Percentiles rank a stretch among this genome's conserved stretches.
Evolutionary conservation across 2,797 vertebrate species (phyloP).

Genomic region (Pipistrellus nathusii): DNA sequence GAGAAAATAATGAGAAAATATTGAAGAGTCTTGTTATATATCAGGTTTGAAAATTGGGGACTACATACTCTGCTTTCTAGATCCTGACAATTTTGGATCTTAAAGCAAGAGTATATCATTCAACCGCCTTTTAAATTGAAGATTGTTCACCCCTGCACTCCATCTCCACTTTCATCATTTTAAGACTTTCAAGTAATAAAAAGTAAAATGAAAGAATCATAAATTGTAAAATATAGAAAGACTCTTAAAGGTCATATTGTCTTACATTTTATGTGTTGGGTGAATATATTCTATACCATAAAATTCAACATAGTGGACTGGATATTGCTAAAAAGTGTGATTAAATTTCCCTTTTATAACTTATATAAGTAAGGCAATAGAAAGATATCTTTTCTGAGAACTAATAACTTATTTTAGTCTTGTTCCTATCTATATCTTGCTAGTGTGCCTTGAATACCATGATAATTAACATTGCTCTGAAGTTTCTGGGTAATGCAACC

Average conservation of each 20-base stretch:
- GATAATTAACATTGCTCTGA: no score
- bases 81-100: slow-evolving; percentile 42
- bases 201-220: slow-evolving; percentile 65
- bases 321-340: slow-evolving; percentile 39
- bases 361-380: not conserved
- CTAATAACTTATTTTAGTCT: no score
- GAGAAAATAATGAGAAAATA: not conserved
- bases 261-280: slow-evolving; percentile 28
- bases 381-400: no score
- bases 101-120: slow-evolving; percentile 37
- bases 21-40: not conserved
- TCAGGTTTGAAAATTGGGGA: not conserved
- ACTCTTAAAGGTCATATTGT: slow-evolving; percentile 31
- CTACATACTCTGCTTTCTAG: not conserved
- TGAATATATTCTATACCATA: slow-evolving; percentile 39
- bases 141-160: not conserved
- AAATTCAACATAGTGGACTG: slow-evolving; percentile 17
- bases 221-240: slow-evolving; percentile 57
- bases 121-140: slow-evolving; percentile 36
- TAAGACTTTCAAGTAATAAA: slow-evolving; percentile 61
- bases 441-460: no score
- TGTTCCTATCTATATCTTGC: no score
- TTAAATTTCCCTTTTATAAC: not conserved
- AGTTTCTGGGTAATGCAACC: no score
- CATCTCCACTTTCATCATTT: not conserved